Evolutionary conservation across 2,113 vertebrate species (phyloP).

Genomic region (Benthochromis sp.): DNA sequence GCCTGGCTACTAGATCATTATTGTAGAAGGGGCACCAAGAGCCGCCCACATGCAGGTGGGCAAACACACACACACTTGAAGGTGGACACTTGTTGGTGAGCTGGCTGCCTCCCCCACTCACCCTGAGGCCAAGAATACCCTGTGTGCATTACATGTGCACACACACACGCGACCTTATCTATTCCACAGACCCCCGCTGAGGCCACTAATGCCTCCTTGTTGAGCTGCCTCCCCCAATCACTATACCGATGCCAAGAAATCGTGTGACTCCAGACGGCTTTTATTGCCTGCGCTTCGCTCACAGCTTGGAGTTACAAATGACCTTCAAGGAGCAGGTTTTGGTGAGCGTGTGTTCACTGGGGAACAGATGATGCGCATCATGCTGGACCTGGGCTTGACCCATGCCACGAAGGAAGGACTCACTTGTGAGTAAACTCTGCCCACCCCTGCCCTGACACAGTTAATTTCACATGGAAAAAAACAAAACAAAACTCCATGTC

Average conservation of each 20-base stretch:
- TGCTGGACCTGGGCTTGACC: conserved; percentile 42
- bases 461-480: neutral
- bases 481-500: neutral
- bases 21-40: neutral
- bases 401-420: conserved; percentile 28
- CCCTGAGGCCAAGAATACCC: conserved; percentile 14
- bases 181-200: neutral
- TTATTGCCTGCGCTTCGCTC: neutral
- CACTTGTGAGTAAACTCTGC: conserved; percentile 46
- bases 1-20: neutral
- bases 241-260: conserved; percentile 1
- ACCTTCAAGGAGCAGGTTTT: conserved; percentile 48
- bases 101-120: conserved; percentile 17
- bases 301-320: conserved; percentile 54
- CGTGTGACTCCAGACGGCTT: neutral
- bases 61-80: neutral
- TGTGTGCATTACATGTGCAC: neutral
- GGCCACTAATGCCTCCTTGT: neutral
- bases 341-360: conserved; percentile 17
- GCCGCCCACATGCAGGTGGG: neutral
- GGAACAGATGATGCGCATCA: conserved; percentile 62
- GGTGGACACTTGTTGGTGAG: neutral
- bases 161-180: neutral
- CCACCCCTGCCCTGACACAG: neutral
- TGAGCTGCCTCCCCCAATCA: conserved; percentile 7